These are phyloP conservation scores for Taenaris catops DNA, from an alignment of 2,888 invertebrate genomes.

Conservation along the genomic window DNA sequence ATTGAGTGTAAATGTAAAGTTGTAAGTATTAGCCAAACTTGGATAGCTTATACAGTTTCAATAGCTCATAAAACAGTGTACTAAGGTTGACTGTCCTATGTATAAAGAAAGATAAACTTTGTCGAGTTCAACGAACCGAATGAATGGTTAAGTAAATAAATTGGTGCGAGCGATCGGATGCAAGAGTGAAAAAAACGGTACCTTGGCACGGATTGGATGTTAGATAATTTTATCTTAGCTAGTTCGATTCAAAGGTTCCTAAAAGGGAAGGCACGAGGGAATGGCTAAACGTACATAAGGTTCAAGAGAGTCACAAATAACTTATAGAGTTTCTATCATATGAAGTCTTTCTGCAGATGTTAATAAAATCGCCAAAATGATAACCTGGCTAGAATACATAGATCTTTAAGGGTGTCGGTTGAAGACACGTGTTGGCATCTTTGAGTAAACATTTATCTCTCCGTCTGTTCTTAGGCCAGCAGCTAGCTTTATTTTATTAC, in stretches of 20 bases:
- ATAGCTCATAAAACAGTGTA: slow-evolving; percentile 11
- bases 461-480: no score
- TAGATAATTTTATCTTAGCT: slow-evolving; percentile 35
- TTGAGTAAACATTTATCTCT: no score
- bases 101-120: slow-evolving; percentile 11
- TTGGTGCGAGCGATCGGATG: slow-evolving; percentile 47
- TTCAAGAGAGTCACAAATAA: no score
- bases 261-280: slow-evolving; percentile 19
- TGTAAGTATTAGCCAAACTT: slow-evolving; percentile 13
- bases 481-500: no score
- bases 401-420: no score
- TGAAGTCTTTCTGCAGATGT: no score
- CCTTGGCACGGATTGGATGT: slow-evolving; percentile 31
- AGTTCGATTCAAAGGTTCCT: slow-evolving; percentile 23
- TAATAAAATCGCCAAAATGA: no score
- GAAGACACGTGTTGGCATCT: no score
- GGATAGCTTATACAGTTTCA: slow-evolving; percentile 10
- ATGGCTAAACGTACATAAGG: slow-evolving; percentile 13
- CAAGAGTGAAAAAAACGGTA: slow-evolving; percentile 45
- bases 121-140: slow-evolving; percentile 54
- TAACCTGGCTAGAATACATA: no score
- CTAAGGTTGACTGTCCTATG: slow-evolving; percentile 22
- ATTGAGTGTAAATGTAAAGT: slow-evolving; percentile 17
- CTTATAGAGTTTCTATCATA: no score
- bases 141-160: slow-evolving; percentile 57